These are phyloP conservation scores for Ciconia nigra DNA, from an alignment of 2,797 vertebrate species.

Conservation along the genomic window DNA sequence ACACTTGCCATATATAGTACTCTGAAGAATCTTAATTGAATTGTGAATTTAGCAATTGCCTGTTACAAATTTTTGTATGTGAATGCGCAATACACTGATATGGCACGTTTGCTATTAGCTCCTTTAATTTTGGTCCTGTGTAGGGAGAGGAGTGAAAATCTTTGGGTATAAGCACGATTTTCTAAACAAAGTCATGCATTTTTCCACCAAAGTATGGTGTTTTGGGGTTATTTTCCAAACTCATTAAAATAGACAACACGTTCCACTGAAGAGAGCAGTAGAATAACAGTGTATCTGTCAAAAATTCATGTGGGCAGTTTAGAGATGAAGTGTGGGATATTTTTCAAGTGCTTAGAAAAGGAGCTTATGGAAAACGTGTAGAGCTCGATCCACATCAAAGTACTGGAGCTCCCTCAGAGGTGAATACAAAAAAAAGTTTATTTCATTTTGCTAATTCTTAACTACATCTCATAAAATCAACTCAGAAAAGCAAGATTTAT, in stretches of 20 bases:
- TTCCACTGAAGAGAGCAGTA: not conserved
- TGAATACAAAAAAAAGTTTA: not conserved
- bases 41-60: not conserved
- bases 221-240: not conserved
- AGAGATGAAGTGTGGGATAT: not conserved
- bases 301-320: constrained; percentile 2
- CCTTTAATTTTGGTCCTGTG: not conserved
- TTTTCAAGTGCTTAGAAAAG: not conserved
- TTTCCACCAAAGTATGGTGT: not conserved
- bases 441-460: not conserved
- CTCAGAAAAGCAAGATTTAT: not conserved
- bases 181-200: not conserved
- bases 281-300: constrained; percentile 15
- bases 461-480: not conserved
- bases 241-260: not conserved
- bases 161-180: not conserved
- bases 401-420: not conserved
- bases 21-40: not conserved
- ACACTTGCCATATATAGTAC: not conserved
- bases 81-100: not conserved
- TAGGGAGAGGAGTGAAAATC: not conserved
- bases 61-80: not conserved
- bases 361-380: not conserved
- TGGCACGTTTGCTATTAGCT: not conserved
- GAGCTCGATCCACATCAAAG: not conserved